Evolutionary conservation across 92 coral and sea anemone species (phyloP).

Genomic region (Parazoanthus darwini): DNA sequence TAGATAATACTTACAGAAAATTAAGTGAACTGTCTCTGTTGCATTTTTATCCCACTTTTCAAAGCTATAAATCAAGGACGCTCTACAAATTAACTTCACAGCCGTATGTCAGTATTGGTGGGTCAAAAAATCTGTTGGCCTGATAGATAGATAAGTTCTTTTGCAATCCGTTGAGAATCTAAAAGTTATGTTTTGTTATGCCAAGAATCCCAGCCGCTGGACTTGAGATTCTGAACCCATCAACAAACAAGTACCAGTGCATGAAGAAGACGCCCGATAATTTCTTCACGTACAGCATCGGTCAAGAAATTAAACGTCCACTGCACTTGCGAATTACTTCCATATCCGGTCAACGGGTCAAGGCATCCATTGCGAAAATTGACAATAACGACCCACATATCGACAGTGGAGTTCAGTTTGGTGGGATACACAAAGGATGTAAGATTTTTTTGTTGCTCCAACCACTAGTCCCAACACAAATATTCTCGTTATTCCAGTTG

Average conservation of each 20-base stretch:
- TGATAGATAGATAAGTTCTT: too few species aligned
- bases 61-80: too few species aligned
- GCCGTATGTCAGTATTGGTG: too few species aligned
- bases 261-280: conserved; percentile 22
- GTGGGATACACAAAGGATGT: conserved; percentile 33
- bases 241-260: conserved; percentile 10
- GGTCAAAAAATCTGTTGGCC: too few species aligned
- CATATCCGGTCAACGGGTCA: conserved; percentile 28
- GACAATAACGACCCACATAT: neutral
- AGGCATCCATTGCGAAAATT: neutral
- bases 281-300: neutral
- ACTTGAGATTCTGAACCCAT: conserved; percentile 8
- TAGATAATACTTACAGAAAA: too few species aligned
- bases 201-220: conserved; percentile 37
- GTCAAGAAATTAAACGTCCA: neutral
- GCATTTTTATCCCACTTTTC: too few species aligned
- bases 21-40: too few species aligned
- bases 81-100: too few species aligned
- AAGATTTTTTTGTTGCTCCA: neutral
- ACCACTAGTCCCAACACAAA: too few species aligned
- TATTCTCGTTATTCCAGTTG: too few species aligned
- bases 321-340: conserved; percentile 24
- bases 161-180: too few species aligned
- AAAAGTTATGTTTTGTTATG: neutral
- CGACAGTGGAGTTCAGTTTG: conserved; percentile 45